Evolutionary conservation across 2,888 invertebrate species (phyloP).

Genomic region (Linnaemya tessellans): DNA sequence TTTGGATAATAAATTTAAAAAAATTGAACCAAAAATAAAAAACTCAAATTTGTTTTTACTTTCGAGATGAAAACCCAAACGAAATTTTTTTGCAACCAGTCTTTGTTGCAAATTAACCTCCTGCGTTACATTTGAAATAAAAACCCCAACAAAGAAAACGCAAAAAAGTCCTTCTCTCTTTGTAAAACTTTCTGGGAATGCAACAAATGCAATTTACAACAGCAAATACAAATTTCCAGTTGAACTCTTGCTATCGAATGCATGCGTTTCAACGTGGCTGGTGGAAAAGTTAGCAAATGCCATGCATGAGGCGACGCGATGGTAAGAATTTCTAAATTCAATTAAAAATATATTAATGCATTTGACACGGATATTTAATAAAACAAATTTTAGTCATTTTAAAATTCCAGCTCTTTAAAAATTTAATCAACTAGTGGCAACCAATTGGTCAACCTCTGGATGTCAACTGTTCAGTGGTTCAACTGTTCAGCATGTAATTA

Average conservation of each 20-base stretch:
- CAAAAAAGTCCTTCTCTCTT: slow-evolving; percentile 52
- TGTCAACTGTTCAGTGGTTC: slow-evolving; percentile 28
- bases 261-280: background rate
- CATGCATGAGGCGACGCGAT: background rate
- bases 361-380: background rate
- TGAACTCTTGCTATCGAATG: background rate
- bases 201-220: background rate
- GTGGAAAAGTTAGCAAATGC: background rate
- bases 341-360: background rate
- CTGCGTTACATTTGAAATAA: slow-evolving; percentile 21
- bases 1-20: too few species aligned
- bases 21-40: too few species aligned
- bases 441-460: slow-evolving; percentile 58
- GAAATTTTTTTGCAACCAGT: background rate
- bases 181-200: slow-evolving; percentile 31
- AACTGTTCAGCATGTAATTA: background rate
- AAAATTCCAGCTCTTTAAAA: background rate
- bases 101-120: slow-evolving; percentile 6
- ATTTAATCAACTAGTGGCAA: slow-evolving; percentile 39
- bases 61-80: background rate
- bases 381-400: background rate
- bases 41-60: too few species aligned
- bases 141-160: slow-evolving; percentile 50
- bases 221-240: background rate
- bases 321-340: background rate